Percentiles rank a stretch among this genome's conserved stretches.
Evolutionary conservation across 2,113 vertebrate genomes (phyloP).

Genomic region (Microtus montanus): DNA sequence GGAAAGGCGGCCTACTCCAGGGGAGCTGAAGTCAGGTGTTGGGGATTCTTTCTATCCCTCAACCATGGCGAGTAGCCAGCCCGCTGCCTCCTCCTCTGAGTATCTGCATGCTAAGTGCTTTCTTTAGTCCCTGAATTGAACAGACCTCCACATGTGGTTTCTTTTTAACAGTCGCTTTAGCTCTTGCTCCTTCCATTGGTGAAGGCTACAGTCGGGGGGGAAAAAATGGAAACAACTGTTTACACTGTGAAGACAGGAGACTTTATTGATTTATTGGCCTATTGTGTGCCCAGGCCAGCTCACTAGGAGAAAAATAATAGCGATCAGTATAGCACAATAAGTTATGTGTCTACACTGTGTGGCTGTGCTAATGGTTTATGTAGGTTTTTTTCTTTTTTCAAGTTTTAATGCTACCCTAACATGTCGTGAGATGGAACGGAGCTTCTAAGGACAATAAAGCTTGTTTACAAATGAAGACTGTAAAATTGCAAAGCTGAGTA

Average conservation of each 20-base stretch:
- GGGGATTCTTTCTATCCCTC: neutral
- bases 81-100: neutral
- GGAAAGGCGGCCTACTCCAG: neutral
- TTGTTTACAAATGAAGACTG: conserved; percentile 23
- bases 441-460: neutral
- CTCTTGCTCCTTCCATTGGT: neutral
- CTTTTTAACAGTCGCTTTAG: neutral
- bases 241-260: neutral
- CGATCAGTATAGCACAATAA: neutral
- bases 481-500: neutral
- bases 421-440: neutral
- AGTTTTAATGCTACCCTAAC: neutral
- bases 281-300: neutral
- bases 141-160: neutral
- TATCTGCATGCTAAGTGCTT: neutral
- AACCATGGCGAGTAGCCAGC: neutral
- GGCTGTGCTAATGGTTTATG: neutral
- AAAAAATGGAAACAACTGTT: neutral
- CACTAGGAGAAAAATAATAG: neutral
- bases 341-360: neutral
- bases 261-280: neutral
- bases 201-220: neutral
- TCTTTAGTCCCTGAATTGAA: neutral
- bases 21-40: neutral
- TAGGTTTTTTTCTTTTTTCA: neutral